Evolutionary conservation across 2,888 invertebrate species (phyloP), one percentile per base, ranked within the genome.

Genomic region (Drosophila mimica): DNA sequence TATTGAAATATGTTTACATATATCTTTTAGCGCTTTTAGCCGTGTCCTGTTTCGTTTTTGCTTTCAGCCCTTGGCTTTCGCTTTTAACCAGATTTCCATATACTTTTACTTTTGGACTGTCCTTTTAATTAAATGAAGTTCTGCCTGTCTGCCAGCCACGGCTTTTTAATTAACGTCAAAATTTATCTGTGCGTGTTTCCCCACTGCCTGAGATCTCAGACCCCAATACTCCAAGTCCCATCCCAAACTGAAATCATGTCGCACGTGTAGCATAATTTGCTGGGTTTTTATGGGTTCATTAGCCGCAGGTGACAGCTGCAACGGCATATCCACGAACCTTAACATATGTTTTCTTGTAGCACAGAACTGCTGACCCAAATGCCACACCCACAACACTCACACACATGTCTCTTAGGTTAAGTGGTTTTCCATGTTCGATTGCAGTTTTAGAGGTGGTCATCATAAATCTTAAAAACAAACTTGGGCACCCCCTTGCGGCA

Each of bases 371-470:
- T 85, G 85, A 85, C 88, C 82, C 73, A 84, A 74, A 78, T 75
- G 68, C 70, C 75, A 82, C 70, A 78, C 84, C 84, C 71, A 72
- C 58, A 68, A 40, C 40, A 43, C 53, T 13, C 38, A 49, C 15
- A 63, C 52, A 62, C 30, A 59, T 68, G 59, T 53, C 53, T 46
- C 15, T 66, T 65, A 52, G 76, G 40, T 69, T 79, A 90, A 88
- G 87, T 90, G 87, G 79, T 57, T 90, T 90, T 86, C 80, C 87
- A 90, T 88, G 87, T 88, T 88, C 72, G 86, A 70, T 75, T 87
- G 90, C 89, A 90, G 78, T 88, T 90, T 72, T 77, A 72, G 74
- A 73, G 69, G 68, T 76, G 75, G 49, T 56, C 38, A 64, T 72
- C 78, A 86, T 88, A 88, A 90, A 90, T 88, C 83, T 68, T 73